These are phyloP conservation scores for Liposcelis brunnea DNA, from an alignment of 2,888 invertebrate species.

Conservation along the genomic window DNA sequence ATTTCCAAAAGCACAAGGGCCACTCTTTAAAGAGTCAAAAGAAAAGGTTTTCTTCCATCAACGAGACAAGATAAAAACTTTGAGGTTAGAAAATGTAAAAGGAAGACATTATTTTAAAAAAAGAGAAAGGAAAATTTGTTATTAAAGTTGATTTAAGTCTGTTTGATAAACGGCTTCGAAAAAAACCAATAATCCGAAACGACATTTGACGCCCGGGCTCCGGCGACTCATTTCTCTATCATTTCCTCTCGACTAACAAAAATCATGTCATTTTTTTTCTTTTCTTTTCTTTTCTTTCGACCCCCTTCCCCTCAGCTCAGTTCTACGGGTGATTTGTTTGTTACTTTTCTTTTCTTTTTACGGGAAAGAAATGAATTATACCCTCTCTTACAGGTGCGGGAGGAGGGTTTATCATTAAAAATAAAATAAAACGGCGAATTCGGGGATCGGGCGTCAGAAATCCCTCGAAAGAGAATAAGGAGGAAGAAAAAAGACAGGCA, in stretches of 20 bases:
- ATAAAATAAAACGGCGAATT: too few species aligned
- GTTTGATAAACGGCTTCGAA: conserved; percentile 3
- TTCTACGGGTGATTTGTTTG: not conserved
- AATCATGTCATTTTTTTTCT: not conserved
- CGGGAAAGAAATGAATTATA: too few species aligned
- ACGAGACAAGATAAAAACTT: not conserved
- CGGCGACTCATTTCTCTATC: not conserved
- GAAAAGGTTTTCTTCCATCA: not conserved
- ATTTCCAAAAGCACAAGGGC: too few species aligned
- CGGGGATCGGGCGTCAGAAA: too few species aligned
- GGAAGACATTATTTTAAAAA: not conserved
- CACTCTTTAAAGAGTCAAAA: too few species aligned
- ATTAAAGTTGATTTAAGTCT: conserved; percentile 5
- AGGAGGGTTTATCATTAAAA: too few species aligned
- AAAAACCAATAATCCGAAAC: conserved; percentile 4
- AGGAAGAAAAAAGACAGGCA: too few species aligned
- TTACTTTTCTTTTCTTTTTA: too few species aligned
- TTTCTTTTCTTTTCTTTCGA: conserved; percentile 1
- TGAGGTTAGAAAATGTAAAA: conserved; percentile 1
- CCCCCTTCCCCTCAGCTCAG: not conserved
- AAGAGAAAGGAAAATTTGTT: conserved; percentile 4
- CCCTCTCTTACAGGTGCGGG: too few species aligned
- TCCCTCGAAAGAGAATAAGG: too few species aligned
- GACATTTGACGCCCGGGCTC: not conserved
- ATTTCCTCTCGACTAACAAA: not conserved